Percentiles rank a stretch among this genome's conserved stretches.
Evolutionary conservation across 2,888 invertebrate species (phyloP).

Genomic region (Ectropis crepuscularia): DNA sequence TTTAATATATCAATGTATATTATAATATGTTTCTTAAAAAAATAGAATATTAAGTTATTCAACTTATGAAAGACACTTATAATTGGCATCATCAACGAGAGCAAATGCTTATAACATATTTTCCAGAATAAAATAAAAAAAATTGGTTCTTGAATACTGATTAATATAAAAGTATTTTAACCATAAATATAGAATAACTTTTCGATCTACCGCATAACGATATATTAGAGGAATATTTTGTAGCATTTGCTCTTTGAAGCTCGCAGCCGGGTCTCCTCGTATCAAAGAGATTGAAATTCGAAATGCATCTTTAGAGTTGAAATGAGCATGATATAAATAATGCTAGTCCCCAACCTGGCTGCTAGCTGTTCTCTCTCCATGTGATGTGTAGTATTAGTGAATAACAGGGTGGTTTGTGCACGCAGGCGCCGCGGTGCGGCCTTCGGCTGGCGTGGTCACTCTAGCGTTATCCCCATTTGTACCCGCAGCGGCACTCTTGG

Average conservation of each 20-base stretch:
- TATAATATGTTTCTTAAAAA: too few species aligned
- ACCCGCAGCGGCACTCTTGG: constrained; percentile 91
- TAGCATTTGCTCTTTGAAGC: constrained; percentile 22
- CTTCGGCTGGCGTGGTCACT: constrained; percentile 85
- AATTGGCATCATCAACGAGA: constrained; percentile 35
- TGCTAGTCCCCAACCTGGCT: constrained; percentile 9
- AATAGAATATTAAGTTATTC: too few species aligned
- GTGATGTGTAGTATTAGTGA: constrained; percentile 33
- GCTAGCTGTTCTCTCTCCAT: constrained; percentile 35
- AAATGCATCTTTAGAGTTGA: too few species aligned
- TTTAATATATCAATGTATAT: too few species aligned
- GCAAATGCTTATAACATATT: constrained; percentile 20
- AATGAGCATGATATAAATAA: too few species aligned
- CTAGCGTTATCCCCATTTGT: constrained; percentile 86
- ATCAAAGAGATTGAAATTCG: not conserved
- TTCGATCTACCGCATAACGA: constrained; percentile 8
- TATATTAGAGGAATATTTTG: constrained; percentile 27
- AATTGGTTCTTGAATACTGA: too few species aligned
- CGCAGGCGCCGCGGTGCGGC: constrained; percentile 85
- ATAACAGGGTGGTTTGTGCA: constrained; percentile 83
- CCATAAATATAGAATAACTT: constrained; percentile 13
- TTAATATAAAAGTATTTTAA: not conserved
- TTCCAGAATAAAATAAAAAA: constrained; percentile 8
- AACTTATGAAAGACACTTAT: not conserved
- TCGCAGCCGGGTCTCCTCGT: constrained; percentile 19